These are phyloP conservation scores for Steromphala cineraria DNA, from an alignment of 2,888 invertebrate genomes.

Conservation along the genomic window DNA sequence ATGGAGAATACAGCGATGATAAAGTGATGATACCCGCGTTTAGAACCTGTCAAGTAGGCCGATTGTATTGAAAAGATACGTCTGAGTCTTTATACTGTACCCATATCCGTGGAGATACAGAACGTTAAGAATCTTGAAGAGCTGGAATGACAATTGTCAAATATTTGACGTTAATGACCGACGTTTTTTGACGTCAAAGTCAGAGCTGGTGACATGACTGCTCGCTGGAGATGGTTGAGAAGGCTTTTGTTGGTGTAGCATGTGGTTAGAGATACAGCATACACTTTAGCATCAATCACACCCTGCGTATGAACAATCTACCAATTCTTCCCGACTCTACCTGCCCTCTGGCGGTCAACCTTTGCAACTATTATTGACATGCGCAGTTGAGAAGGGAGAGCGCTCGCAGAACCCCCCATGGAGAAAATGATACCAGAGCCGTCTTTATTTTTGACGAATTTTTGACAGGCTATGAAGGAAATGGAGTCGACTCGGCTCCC, in stretches of 20 bases:
- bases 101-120: neutral
- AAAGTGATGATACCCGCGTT: neutral
- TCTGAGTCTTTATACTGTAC: neutral
- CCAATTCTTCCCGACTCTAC: constrained; percentile 6
- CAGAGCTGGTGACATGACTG: constrained; percentile 4
- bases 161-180: constrained; percentile 24
- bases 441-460: constrained; percentile 24
- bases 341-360: constrained; percentile 16
- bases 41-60: neutral
- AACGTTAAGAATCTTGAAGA: neutral
- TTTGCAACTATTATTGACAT: constrained; percentile 26
- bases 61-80: neutral
- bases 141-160: constrained; percentile 14
- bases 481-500: constrained; percentile 16
- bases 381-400: constrained; percentile 22
- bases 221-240: neutral
- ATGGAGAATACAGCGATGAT: neutral
- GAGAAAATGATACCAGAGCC: constrained; percentile 27
- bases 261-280: constrained; percentile 1
- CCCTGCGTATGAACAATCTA: constrained; percentile 17
- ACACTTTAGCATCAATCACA: constrained; percentile 22
- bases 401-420: constrained; percentile 13
- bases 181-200: constrained; percentile 22
- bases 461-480: constrained; percentile 25
- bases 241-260: neutral